Percentiles rank a stretch among this genome's conserved stretches.
Evolutionary conservation across 2,888 invertebrate genomes (phyloP).

Genomic region (Agriotes lineatus): DNA sequence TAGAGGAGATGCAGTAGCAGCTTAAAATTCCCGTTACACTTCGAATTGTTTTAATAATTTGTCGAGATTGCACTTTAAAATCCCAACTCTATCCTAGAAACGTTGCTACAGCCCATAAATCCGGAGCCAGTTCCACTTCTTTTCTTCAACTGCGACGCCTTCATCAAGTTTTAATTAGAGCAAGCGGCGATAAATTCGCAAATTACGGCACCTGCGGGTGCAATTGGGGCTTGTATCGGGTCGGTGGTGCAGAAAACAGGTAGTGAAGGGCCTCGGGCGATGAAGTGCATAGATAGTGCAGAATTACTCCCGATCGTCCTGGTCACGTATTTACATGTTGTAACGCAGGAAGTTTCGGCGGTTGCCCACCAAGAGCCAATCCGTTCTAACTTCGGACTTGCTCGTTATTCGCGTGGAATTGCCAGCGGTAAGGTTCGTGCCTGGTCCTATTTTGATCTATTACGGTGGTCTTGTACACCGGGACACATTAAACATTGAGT

Average conservation of each 20-base stretch:
- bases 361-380: constrained; percentile 9
- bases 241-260: not conserved
- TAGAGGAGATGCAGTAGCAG: no score
- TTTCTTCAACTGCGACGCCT: no score
- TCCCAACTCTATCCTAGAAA: no score
- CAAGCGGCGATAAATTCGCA: not conserved
- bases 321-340: constrained; percentile 13
- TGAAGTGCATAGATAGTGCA: not conserved
- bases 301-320: not conserved
- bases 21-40: no score
- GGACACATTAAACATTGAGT: not conserved
- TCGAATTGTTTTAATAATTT: no score
- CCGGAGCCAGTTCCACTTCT: no score
- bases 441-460: not conserved
- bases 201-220: not conserved
- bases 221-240: not conserved
- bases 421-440: not conserved
- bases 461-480: not conserved
- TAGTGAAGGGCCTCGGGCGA: not conserved
- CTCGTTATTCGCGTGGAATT: not conserved
- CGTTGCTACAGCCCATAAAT: no score
- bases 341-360: constrained; percentile 1
- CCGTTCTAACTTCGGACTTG: not conserved
- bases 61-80: no score
- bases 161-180: not conserved